phyloP scores from a whole-genome alignment of 1,140 invertebrate species.

The Brachionus paranguensis region DNA sequence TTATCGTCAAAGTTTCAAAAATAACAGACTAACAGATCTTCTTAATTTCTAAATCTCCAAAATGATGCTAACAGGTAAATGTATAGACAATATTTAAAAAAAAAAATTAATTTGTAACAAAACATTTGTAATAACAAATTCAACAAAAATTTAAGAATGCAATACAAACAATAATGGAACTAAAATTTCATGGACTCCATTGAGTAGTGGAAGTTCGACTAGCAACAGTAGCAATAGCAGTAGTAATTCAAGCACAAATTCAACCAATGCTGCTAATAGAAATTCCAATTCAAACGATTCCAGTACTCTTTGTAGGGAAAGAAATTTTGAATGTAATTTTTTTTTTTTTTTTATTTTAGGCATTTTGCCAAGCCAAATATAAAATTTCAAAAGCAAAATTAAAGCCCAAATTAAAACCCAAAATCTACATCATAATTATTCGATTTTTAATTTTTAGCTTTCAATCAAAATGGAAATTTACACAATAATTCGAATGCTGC shows the following conservation, averaged over 20 bases:
- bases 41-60: too few species aligned
- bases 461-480: neutral
- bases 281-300: slow-evolving; percentile 29
- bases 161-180: slow-evolving; percentile 25
- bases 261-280: neutral
- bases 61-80: neutral
- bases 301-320: neutral
- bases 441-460: slow-evolving; percentile 5
- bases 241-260: neutral
- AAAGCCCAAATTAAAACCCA: too few species aligned
- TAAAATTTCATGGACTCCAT: slow-evolving; percentile 38
- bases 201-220: slow-evolving; percentile 27
- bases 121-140: too few species aligned
- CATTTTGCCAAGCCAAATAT: too few species aligned
- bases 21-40: too few species aligned
- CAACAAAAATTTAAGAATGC: neutral
- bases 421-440: neutral
- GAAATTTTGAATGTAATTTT: too few species aligned
- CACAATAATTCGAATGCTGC: neutral
- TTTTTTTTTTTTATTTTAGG: too few species aligned
- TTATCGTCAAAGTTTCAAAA: too few species aligned
- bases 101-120: neutral
- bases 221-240: slow-evolving; percentile 19
- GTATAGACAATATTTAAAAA: too few species aligned
- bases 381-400: too few species aligned